Evolutionary conservation across 1,140 invertebrate species (phyloP).

Genomic region (Caligus rogercresseyi): DNA sequence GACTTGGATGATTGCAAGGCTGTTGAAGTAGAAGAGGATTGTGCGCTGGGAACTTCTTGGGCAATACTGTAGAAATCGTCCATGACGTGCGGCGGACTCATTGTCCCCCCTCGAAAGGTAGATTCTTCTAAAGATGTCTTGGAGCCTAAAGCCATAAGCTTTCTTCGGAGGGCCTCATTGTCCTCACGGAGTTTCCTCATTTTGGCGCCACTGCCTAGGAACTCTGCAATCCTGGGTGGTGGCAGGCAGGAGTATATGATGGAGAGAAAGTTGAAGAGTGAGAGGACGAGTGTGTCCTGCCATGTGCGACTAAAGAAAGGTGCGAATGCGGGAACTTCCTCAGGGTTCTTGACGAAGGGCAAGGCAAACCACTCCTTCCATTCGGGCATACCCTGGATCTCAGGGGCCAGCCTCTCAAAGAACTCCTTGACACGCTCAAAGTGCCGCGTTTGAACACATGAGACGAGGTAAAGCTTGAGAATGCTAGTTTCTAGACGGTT

Average conservation of each 20-base stretch:
- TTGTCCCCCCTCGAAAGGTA: conserved; percentile 9
- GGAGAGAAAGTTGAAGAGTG: conserved; percentile 79
- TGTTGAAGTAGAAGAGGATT: conserved; percentile 22
- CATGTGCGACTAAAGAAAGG: conserved; percentile 79
- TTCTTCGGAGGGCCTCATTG: conserved; percentile 46
- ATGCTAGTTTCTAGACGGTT: conserved; percentile 73
- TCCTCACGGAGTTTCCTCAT: conserved; percentile 64
- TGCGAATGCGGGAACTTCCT: conserved; percentile 67
- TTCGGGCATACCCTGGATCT: conserved; percentile 67
- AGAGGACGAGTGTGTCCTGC: conserved; percentile 85
- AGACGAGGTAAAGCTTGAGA: conserved; percentile 72
- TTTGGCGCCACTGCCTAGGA: conserved; percentile 60
- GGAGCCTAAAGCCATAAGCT: conserved; percentile 26
- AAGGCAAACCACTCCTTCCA: conserved; percentile 96
- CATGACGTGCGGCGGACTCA: conserved; percentile 36
- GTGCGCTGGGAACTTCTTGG: conserved; percentile 39
- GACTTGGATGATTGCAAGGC: not conserved
- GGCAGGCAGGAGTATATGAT: conserved; percentile 63
- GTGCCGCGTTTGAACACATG: conserved; percentile 57
- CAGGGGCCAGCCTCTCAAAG: conserved; percentile 64
- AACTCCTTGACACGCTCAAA: conserved; percentile 74
- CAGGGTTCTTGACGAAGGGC: conserved; percentile 72
- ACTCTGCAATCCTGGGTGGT: conserved; percentile 58
- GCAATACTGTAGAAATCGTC: conserved; percentile 85
- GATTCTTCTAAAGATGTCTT: conserved; percentile 23